phyloP scores from a whole-genome alignment of 2,888 invertebrate species.

The Anticlea derivata region DNA sequence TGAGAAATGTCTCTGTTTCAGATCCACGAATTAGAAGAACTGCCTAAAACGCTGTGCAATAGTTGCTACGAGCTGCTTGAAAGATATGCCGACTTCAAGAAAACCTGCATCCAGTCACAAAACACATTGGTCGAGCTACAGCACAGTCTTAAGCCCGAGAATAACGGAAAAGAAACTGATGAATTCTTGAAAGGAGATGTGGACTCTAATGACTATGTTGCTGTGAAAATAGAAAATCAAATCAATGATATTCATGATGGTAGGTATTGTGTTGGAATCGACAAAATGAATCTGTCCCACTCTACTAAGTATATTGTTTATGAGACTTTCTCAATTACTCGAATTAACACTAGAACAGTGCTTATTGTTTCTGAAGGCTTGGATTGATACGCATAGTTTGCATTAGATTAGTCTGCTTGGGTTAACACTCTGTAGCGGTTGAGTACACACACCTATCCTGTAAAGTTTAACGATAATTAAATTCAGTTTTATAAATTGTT shows the following conservation, averaged over 20 bases:
- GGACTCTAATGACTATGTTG: constrained; percentile 5
- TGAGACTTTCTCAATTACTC: too few relatives aligned
- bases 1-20: constrained; percentile 41
- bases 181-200: constrained; percentile 1
- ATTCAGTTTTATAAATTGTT: too few relatives aligned
- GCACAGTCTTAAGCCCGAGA: constrained; percentile 39
- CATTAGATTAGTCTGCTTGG: too few relatives aligned
- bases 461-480: too few relatives aligned
- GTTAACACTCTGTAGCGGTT: too few relatives aligned
- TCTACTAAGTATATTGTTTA: too few relatives aligned
- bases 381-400: too few relatives aligned
- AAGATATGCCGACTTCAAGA: constrained; percentile 67
- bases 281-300: too few relatives aligned
- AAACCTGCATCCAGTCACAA: constrained; percentile 65
- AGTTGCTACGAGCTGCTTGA: constrained; percentile 59
- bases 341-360: too few relatives aligned
- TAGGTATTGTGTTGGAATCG: constrained; percentile 8
- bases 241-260: constrained; percentile 21
- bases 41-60: constrained; percentile 67
- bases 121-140: constrained; percentile 49
- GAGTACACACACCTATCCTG: too few relatives aligned
- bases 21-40: constrained; percentile 57
- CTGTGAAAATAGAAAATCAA: constrained; percentile 34
- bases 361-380: too few relatives aligned
- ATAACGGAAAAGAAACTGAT: constrained; percentile 12